Evolutionary conservation across 2,797 vertebrate species (phyloP), one percentile per base, ranked within the genome.

Genomic region (Lemur catta): DNA sequence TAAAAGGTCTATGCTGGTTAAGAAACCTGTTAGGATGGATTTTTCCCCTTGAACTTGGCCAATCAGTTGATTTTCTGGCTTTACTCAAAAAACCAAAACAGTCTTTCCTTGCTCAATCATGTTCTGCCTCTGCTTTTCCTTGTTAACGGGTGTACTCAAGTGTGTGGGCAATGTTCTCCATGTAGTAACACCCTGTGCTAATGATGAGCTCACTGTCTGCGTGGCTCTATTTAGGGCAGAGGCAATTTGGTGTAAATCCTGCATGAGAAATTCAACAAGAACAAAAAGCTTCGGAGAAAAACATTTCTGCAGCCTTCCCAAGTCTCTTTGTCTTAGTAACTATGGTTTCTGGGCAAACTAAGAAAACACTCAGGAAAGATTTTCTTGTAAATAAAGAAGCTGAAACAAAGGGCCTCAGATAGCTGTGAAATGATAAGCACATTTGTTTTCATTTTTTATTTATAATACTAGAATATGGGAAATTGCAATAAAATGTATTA

Each of bases 321-420:
- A 50, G 41, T 13, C 35, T 46, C 82, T 94, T 91, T 96, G 96
- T 94, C 90, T 87, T 38, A 43, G 91, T 93, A 69, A 84, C 95
- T 57, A 59, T 78, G 96, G 94, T 96, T 95, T 91, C 94, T 86
- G 78, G 63, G 55, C 67, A 88, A 75, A 84, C 4, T 38, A 71
- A 92, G 74, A n/a, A 86, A 74, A 41, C 63, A 41, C 22, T 46
- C 46, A 22, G 38, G 57, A 52, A 79, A 80, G 20, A 26, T 85
- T 81, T 69, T 79, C 65, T 65, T 55, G 69, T 67, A 14, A 35
- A 59, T 55, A 63, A 87, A 55, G 69, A 89, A 86, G 17, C 74
- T 41, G 57, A 67, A 24, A 30, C 10, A 46, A 67, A 67, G 41
- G n/a, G 72, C 18, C 13, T 4, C 52, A 33, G 41, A 57, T 9